A percentile compares a stretch with the other conserved stretches of the same genome.
phyloP scores from a whole-genome alignment of 2,797 vertebrate species.

The Simalia tracyae region DNA sequence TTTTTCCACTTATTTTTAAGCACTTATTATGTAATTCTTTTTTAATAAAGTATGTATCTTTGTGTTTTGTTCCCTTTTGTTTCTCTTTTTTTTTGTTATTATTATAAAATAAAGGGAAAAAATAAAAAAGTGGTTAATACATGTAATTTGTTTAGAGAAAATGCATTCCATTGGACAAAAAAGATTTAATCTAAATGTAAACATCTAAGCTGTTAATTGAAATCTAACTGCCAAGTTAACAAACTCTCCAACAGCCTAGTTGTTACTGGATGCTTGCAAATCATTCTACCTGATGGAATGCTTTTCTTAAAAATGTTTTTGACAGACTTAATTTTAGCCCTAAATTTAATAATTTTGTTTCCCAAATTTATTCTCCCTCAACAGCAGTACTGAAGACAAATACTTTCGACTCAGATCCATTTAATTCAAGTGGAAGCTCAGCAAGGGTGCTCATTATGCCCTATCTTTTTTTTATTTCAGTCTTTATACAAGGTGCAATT shows the following conservation, averaged over 20 bases:
- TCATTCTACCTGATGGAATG: not conserved
- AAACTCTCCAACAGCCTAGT: not conserved
- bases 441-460: not conserved
- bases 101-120: too few relatives aligned
- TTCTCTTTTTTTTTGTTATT: too few relatives aligned
- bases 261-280: not conserved
- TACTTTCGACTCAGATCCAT: not conserved
- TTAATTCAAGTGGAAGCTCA: not conserved
- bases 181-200: not conserved
- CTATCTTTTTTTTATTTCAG: too few relatives aligned
- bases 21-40: too few relatives aligned
- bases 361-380: not conserved
- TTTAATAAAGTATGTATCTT: too few relatives aligned
- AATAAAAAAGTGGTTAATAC: not conserved
- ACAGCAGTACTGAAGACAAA: not conserved
- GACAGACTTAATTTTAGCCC: not conserved
- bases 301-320: not conserved
- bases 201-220: not conserved
- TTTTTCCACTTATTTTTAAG: too few relatives aligned
- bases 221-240: not conserved
- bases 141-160: not conserved
- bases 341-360: not conserved
- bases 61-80: too few relatives aligned
- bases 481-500: too few relatives aligned
- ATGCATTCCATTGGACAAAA: not conserved